Base-by-base conservation (phyloP, 2,888 invertebrate genomes). In the Aspidiotus rigidus region DNA sequence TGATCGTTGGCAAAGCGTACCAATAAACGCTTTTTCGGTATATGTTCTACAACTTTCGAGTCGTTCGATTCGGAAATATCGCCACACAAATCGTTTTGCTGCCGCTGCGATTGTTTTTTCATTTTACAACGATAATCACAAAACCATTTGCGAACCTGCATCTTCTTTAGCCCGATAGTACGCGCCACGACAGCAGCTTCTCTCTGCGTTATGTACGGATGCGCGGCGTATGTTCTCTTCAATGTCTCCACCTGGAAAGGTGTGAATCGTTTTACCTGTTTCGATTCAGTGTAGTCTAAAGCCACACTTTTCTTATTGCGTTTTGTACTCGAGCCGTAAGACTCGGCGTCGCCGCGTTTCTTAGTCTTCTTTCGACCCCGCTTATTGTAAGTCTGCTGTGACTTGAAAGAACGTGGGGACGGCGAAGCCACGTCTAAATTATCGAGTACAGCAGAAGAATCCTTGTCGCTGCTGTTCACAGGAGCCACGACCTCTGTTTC, bases 121-220 rank as follows among this genome's bases (percentile, higher is more conserved):
- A 67, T 67, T 49, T 67, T 67, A 53, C 67, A 67, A 39, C 67
- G 15, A 16, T 67, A 59, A 15, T 67, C 67, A 60, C 67, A 67
- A 60, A 67, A 67, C 67, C 67, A 67, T 15, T 67, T 67, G 5
- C 67, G 67, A 9, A 67, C 67, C 49, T 67, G 67, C 67, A 67
- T 67, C 39, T 67, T 67, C 17, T 67, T 67, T 44, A 67, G 59
- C n/a, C 67, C 67, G 53, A 59, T 67, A 40, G 44, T 67, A 10
- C 67, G 67, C 15, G 67, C 67, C 7, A 67, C 44, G 1, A 67
- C 60, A 10, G 67, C 67, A 1, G 67, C 67, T 16, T 67, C 59
- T n/a, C 67, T 17, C n/a, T 67, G 67, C 44, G 67, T 67, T 17
- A 67, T 67, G 60, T 67, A 67, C n/a, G 67, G 67, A 44, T 59